Evolutionary conservation across 2,797 vertebrate genomes (phyloP).

Genomic region (Phrynocephalus vlangalii): DNA sequence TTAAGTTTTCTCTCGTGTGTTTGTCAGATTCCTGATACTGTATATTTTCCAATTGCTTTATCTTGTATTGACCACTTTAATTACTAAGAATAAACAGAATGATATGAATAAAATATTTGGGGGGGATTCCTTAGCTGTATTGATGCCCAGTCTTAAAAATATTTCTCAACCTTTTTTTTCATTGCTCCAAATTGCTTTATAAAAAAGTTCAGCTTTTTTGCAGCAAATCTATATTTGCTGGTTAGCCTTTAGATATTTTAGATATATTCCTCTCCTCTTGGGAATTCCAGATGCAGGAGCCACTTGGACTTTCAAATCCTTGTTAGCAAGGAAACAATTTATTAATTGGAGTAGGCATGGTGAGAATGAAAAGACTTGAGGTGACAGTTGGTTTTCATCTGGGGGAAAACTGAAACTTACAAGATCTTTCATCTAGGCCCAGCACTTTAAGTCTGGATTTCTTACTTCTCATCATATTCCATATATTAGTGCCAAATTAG

Average conservation of each 20-base stretch:
- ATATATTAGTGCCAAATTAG: too few relatives aligned
- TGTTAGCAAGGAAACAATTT: background rate
- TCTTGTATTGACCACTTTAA: constrained; percentile 41
- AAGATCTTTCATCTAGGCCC: background rate
- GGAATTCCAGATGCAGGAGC: background rate
- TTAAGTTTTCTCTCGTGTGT: constrained; percentile 33
- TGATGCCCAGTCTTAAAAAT: background rate
- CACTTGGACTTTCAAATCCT: constrained; percentile 1
- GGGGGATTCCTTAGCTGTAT: constrained; percentile 17
- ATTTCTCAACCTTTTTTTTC: background rate
- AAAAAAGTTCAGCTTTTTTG: constrained; percentile 24
- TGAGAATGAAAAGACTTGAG: background rate
- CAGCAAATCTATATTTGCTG: background rate
- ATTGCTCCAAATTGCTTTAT: constrained; percentile 38
- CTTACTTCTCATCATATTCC: too few relatives aligned
- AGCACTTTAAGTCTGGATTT: background rate
- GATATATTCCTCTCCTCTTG: background rate
- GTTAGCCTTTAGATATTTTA: background rate
- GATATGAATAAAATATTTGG: constrained; percentile 17
- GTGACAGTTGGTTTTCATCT: background rate
- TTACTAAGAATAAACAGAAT: background rate
- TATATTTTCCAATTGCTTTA: constrained; percentile 7
- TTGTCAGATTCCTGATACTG: constrained; percentile 52
- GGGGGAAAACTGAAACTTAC: background rate
- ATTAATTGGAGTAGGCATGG: background rate